Conservation (phyloP, 2,888 invertebrate species). For the Dimorphilus gyrociliatus region DNA sequence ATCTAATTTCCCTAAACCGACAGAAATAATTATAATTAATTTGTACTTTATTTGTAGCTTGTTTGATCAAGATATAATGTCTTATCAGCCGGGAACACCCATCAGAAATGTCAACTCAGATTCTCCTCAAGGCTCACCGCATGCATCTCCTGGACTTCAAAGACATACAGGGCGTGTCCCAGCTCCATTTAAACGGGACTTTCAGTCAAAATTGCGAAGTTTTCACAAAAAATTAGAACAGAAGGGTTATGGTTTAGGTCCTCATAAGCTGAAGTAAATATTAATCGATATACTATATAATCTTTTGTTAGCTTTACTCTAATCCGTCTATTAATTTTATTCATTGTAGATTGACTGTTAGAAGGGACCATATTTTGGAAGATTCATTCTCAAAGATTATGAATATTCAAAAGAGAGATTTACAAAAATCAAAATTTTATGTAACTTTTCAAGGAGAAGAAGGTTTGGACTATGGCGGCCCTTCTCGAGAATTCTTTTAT, state of each 20-base stretch:
- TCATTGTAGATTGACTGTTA: conserved; percentile 60
- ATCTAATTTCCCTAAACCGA: no score
- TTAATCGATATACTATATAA: no score
- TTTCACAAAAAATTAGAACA: conserved; percentile 87
- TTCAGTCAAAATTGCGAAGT: conserved; percentile 80
- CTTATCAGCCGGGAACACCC: conserved; percentile 57
- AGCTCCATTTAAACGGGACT: conserved; percentile 76
- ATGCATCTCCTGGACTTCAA: conserved; percentile 51
- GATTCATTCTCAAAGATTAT: conserved; percentile 92
- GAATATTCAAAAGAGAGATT: conserved; percentile 82
- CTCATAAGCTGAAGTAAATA: conserved; percentile 80
- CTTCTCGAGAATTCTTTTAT: conserved; percentile 93
- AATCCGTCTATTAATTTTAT: no score
- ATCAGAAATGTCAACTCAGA: conserved; percentile 2
- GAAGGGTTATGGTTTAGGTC: conserved; percentile 91
- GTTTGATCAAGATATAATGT: conserved; percentile 96
- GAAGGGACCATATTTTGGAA: conserved; percentile 78
- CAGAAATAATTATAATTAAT: neutral
- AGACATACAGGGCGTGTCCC: conserved; percentile 59
- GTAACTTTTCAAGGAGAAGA: conserved; percentile 73
- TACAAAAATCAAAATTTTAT: conserved; percentile 83
- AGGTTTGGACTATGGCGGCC: conserved; percentile 92
- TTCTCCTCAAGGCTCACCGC: conserved; percentile 53
- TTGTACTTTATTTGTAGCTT: conserved; percentile 47
- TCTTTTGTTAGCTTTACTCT: no score